These are phyloP conservation scores for Torymus aiolomorphi DNA, from an alignment of 2,888 invertebrate species.

Conservation along the genomic window DNA sequence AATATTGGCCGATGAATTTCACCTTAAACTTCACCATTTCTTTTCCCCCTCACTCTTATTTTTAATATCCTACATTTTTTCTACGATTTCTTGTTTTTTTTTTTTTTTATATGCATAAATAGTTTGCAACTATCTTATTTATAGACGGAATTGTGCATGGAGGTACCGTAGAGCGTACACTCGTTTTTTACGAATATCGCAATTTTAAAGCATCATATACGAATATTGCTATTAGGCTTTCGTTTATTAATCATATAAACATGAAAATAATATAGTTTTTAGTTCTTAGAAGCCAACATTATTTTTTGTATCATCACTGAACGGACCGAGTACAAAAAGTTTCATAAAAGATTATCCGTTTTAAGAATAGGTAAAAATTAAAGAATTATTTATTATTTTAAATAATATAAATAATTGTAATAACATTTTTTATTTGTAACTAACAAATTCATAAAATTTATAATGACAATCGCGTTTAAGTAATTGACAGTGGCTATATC, in stretches of 20 bases:
- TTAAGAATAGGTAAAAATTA: too few relatives aligned
- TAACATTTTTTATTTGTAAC: too few relatives aligned
- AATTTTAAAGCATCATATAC: conserved; percentile 23
- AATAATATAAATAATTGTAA: too few relatives aligned
- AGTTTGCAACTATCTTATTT: conserved; percentile 68
- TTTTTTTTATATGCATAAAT: conserved; percentile 68
- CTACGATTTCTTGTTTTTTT: conserved; percentile 56
- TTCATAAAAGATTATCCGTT: neutral
- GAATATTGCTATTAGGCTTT: conserved; percentile 48
- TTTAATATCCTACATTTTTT: conserved; percentile 55
- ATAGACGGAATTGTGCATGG: conserved; percentile 70
- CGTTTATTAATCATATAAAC: conserved; percentile 35
- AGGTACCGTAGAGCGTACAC: conserved; percentile 61
- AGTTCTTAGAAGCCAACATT: conserved; percentile 8
- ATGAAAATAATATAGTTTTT: conserved; percentile 16
- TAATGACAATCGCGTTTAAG: too few relatives aligned
- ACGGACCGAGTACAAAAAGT: conserved; percentile 6
- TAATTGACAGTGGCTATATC: too few relatives aligned
- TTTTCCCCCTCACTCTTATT: conserved; percentile 46
- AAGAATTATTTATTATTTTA: too few relatives aligned
- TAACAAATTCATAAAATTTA: too few relatives aligned
- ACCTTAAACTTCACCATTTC: conserved; percentile 11
- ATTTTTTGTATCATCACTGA: neutral
- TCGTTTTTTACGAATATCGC: conserved; percentile 20
- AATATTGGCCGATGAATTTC: conserved; percentile 59